Base-by-base conservation (phyloP, 2,113 vertebrate genomes). In the Rhinopomastus cyanomelas region DNA sequence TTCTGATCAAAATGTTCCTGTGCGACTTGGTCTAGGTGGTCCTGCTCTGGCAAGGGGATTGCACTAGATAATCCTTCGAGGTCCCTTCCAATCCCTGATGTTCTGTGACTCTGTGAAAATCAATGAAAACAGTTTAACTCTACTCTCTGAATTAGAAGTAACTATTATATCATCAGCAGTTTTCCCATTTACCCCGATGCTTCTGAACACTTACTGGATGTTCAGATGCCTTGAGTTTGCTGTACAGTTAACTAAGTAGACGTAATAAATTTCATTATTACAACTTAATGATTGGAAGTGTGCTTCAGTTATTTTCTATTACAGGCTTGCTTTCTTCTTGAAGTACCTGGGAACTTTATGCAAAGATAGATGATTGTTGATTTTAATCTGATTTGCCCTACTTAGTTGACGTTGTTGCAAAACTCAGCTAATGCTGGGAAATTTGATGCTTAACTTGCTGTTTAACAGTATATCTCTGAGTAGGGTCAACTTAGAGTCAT, bases 101-200 rank as follows among this genome's bases (percentile, higher is more conserved):
- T n/a, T n/a, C n/a, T n/a, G n/a, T n/a, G n/a, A n/a, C n/a, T n/a
- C n/a, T n/a, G n/a, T n/a, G n/a, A n/a, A n/a, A n/a, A n/a, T n/a
- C n/a, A 66, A 56, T 55, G 5, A 8, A 95, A 82, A 22, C 16
- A 21, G 6, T 29, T 81, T 68, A 73, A 62, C 36, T 86, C 49
- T 82, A 79, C 65, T 89, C 46, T 93, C 74, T 90, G 72, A 94
- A 75, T 73, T 71, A 88, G 88, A 91, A 91, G 62, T 48, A 93
- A 81, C 65, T 76, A 88, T 26, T 91, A n/a, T 69, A 77, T 61
- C 22, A 18, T 69, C 88, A 93, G 56, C 42, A 79, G 19, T 91
- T 93, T 65, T 90, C 32, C 67, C 34, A 29, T 87, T 87, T 72
- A 4, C 8, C 42, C 15, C 46, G 25, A n/a, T 75, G 22, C 34